Evolutionary conservation across 2,113 vertebrate genomes (phyloP), one percentile per base, ranked within the genome.

Genomic region (Myrmophylax atrothorax): DNA sequence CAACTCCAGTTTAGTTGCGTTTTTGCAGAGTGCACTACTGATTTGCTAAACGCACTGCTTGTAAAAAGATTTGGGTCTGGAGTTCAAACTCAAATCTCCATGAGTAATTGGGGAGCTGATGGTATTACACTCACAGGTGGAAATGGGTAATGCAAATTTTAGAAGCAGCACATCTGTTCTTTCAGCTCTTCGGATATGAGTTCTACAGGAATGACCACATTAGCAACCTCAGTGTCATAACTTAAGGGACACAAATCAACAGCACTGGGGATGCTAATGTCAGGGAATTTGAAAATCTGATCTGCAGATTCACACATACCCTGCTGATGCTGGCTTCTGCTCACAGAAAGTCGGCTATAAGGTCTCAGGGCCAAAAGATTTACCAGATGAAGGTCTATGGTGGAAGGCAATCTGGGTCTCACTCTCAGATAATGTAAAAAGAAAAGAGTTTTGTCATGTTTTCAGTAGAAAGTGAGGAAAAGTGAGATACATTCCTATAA

Each of bases 121-220:
- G 86, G 69, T 70, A 76, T 76, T 94, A 80, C 70, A 87, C 78
- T 93, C 90, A 90, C 80, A 86, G 82, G 92, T 93, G 59, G 81
- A 96, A 95, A 89, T 78, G 76, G 82, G 86, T 82, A 95, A 96
- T 90, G 80, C 90, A 92, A 92, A 96, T 94, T 96, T 94, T 58
- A 84, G 88, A 79, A 95, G 76, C 83, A 92, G 80, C 76, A 90
- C 93, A 96, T 95, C 94, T 96, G 93, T 94, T 90, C 92, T 91
- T 66, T 92, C 70, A 47, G 88, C 88, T 95, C 87, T 64, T 91
- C 2, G 29, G 89, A 42, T 92, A 33, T 58, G 91, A 89, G 66
- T 82, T 96, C 62, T 94, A 50, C 64, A 81, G 91, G 75, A 97
- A 93, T 70, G 87, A 89, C 72, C 78, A n/a, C 70, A 79, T 92